Conservation (phyloP, 2,113 vertebrate species). For the Calidris pygmaea region DNA sequence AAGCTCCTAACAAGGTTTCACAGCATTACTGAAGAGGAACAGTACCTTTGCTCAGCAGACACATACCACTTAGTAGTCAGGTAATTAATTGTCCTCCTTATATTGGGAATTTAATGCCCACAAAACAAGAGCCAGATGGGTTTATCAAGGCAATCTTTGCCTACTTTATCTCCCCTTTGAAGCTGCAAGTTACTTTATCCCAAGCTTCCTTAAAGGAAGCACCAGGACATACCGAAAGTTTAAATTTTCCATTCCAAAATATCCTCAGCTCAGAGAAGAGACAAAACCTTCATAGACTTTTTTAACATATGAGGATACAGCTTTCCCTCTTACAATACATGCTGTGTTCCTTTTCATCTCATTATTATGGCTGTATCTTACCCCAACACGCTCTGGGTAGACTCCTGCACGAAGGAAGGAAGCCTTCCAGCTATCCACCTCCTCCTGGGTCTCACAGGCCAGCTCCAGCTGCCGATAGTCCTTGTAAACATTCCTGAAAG, state of each 20-base stretch:
- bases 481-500: conserved; percentile 94
- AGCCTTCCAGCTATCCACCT: conserved; percentile 97
- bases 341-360: neutral
- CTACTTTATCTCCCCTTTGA: neutral
- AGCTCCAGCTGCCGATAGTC: conserved; percentile 98
- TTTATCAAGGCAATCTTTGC: neutral
- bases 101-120: neutral
- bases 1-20: neutral
- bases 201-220: neutral
- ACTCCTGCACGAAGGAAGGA: conserved; percentile 97
- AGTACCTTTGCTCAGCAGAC: neutral
- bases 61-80: neutral
- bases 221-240: neutral
- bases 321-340: neutral
- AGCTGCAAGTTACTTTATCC: neutral
- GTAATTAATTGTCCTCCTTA: neutral
- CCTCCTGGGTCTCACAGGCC: conserved; percentile 99
- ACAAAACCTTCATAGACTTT: neutral
- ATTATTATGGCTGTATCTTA: conserved; percentile 48
- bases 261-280: neutral
- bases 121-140: neutral
- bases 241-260: neutral
- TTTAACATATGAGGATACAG: neutral
- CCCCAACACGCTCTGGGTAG: conserved; percentile 93
- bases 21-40: neutral